Evolutionary conservation across 30 jellyfish, hydroid and myxozoan species (phyloP).

Genomic region (Aurelia coerulea): DNA sequence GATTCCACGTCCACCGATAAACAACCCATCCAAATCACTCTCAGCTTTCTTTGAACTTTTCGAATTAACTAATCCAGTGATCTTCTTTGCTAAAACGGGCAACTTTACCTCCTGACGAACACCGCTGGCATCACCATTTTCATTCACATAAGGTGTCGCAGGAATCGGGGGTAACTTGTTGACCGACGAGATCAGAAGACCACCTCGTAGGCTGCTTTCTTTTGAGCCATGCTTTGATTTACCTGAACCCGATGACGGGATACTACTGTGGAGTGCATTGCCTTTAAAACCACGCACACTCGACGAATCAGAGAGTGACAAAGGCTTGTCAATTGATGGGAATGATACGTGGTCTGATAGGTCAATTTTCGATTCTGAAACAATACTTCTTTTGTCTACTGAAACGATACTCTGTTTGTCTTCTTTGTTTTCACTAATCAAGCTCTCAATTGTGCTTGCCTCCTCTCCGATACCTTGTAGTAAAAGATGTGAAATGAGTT

Average conservation of each 20-base stretch:
- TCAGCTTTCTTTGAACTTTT: not conserved
- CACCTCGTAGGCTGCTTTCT: slow-evolving; percentile 16
- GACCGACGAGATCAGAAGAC: slow-evolving; percentile 51
- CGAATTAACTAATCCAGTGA: not conserved
- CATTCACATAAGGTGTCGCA: slow-evolving; percentile 43
- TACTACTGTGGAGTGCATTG: slow-evolving; percentile 61
- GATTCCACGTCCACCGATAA: slow-evolving; percentile 56
- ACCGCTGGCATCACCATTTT: not conserved
- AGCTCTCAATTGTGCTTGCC: slow-evolving; percentile 41
- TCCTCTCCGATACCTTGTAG: slow-evolving; percentile 53
- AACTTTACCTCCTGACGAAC: slow-evolving; percentile 23
- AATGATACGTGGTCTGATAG: slow-evolving; percentile 50
- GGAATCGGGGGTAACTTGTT: slow-evolving; percentile 67
- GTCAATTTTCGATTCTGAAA: slow-evolving; percentile 35
- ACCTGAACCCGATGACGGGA: slow-evolving; percentile 39
- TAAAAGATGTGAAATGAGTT: slow-evolving; percentile 38
- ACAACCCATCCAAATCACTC: slow-evolving; percentile 13
- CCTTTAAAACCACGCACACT: slow-evolving; percentile 61
- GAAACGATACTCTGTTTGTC: slow-evolving; percentile 16
- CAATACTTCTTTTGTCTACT: slow-evolving; percentile 16
- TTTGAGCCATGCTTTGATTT: slow-evolving; percentile 54
- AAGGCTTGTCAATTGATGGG: slow-evolving; percentile 24
- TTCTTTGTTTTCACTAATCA: slow-evolving; percentile 37
- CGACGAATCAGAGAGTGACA: slow-evolving; percentile 22
- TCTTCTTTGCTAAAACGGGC: slow-evolving; percentile 22